Conservation (phyloP, 1,140 invertebrate species). For the Tenebrio molitor region DNA sequence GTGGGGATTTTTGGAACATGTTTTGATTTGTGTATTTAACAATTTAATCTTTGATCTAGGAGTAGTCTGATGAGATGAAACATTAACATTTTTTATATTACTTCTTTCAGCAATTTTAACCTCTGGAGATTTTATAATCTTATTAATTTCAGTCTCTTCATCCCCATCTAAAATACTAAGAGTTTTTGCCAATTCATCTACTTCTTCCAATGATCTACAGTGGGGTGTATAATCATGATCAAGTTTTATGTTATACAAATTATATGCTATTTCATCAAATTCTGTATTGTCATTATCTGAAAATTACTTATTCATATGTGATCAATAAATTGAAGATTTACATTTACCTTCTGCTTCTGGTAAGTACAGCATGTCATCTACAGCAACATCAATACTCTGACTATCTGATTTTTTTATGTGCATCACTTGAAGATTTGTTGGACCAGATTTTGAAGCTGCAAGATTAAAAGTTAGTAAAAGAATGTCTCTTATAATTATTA, state of each 20-base stretch:
- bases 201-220: conserved; percentile 50
- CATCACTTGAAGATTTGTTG: conserved; percentile 62
- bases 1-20: not conserved
- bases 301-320: not conserved
- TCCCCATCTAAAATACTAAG: conserved; percentile 62
- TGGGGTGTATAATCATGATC: conserved; percentile 77
- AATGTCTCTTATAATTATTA: conserved; percentile 2
- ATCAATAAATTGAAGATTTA: no score
- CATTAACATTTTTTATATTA: not conserved
- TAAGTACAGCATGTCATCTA: conserved; percentile 63
- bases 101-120: not conserved
- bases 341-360: conserved; percentile 57
- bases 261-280: conserved; percentile 69
- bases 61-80: not conserved
- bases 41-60: not conserved
- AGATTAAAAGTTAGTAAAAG: conserved; percentile 16
- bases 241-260: conserved; percentile 72
- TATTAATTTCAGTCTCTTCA: conserved; percentile 31
- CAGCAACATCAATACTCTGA: conserved; percentile 62
- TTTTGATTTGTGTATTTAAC: not conserved
- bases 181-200: conserved; percentile 62
- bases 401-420: conserved; percentile 62
- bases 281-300: conserved; percentile 61
- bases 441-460: conserved; percentile 57
- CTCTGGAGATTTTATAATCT: conserved; percentile 47